Percentiles rank a stretch among this genome's conserved stretches.
These are phyloP conservation scores for Silurus asotus DNA, from an alignment of 2,113 vertebrate genomes.

Conservation along the genomic window DNA sequence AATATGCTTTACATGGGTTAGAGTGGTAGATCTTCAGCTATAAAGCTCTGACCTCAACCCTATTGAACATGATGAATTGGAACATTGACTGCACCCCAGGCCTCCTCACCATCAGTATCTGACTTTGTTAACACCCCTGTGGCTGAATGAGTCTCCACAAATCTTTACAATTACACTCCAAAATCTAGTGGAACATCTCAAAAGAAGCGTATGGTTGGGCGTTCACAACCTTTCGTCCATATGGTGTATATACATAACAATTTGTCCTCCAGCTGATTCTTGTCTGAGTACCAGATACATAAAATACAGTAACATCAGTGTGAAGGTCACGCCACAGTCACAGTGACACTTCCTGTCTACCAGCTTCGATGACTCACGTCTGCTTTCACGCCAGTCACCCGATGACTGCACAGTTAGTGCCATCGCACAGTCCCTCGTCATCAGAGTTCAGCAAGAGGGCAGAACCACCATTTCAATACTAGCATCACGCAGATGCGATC, in stretches of 20 bases:
- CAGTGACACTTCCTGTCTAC: conserved; percentile 3
- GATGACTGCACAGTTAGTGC: not conserved
- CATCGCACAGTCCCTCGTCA: not conserved
- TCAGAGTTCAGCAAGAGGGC: conserved; percentile 6
- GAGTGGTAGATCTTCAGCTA: no score
- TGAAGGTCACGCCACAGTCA: not conserved
- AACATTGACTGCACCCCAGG: no score
- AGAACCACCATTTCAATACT: not conserved
- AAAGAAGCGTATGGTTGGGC: no score
- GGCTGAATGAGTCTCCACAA: no score
- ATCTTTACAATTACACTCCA: no score
- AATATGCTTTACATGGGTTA: no score
- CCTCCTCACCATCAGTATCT: no score
- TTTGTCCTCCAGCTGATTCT: not conserved
- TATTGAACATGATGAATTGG: no score
- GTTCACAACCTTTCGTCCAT: no score
- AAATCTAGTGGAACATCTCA: no score
- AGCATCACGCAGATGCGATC: conserved; percentile 12
- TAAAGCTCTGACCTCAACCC: no score
- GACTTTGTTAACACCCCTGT: no score
- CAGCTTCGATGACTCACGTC: not conserved
- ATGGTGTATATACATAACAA: not conserved
- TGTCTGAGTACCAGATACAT: not conserved
- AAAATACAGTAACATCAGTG: not conserved
- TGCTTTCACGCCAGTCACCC: not conserved